Percentiles rank a stretch among this genome's conserved stretches.
These are phyloP conservation scores for Sphinx pinastri DNA, from an alignment of 2,888 invertebrate species.

Conservation along the genomic window DNA sequence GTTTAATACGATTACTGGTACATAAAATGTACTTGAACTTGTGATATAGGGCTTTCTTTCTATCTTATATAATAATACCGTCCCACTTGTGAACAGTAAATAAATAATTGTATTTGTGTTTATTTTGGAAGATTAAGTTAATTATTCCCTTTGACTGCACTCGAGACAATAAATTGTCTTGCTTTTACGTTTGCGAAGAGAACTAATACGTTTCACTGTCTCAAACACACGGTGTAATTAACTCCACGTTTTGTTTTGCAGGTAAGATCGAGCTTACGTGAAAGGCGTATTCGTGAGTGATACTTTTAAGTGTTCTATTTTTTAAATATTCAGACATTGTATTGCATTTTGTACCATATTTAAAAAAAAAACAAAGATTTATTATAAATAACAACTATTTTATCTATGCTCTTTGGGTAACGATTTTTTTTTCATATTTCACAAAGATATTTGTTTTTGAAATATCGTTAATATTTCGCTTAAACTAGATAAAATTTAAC, in stretches of 20 bases:
- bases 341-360: too few relatives aligned
- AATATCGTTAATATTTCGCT: too few relatives aligned
- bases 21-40: too few relatives aligned
- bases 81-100: not conserved
- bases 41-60: too few relatives aligned
- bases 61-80: not conserved
- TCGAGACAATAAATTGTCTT: not conserved
- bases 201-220: not conserved
- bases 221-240: not conserved
- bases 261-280: not conserved
- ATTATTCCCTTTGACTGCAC: constrained; percentile 1
- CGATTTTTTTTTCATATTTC: too few relatives aligned
- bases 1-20: too few relatives aligned
- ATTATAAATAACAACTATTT: too few relatives aligned
- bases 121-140: not conserved
- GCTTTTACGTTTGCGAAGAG: not conserved
- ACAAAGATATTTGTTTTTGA: too few relatives aligned
- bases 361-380: too few relatives aligned
- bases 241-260: not conserved
- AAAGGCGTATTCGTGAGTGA: not conserved
- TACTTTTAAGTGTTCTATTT: not conserved
- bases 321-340: too few relatives aligned
- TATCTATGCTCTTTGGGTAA: too few relatives aligned
- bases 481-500: too few relatives aligned
- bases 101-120: not conserved